Evolutionary conservation across 2,113 vertebrate genomes (phyloP), one percentile per base, ranked within the genome.

Genomic region (Romanogobio albipinnatus): DNA sequence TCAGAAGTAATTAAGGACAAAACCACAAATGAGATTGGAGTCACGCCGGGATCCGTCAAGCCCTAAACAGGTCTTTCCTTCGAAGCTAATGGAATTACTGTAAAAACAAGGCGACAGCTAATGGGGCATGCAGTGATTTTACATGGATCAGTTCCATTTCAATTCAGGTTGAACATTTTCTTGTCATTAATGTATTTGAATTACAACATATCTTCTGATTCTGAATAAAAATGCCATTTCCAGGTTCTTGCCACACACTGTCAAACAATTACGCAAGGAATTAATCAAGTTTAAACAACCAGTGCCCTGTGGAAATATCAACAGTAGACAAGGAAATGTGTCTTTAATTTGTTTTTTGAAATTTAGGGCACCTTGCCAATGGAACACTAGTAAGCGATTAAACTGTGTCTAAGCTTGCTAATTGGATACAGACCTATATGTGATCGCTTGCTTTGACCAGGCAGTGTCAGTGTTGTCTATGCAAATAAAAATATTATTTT

Each of bases 81-180:
- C 39, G 59, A 39, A 83, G 33, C 62, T 74, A 86, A 86, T 84
- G n/a, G 68, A 81, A 75, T 85, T 86, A 88, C 79, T 73, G 53
- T 82, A 47, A 82, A 85, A 59, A 81, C 76, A 58, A 66, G 24
- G 49, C 39, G 81, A 47, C 49, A 75, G 68, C 76, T 76, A 74
- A 76, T 64, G 19, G 22, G 43, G 62, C 45, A 84, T 51, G n/a
- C 45, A 36, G 70, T 13, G 39, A 17, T 51, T 10, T 51, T 56
- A 68, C 36, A 39, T 26, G 5, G 58, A n/a, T 71, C 56, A 29
- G 22, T 26, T 39, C 36, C 17, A 59, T 76, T 84, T 66, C 39
- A 51, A 19, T 76, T 43, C 36, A 49, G 19, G 36, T n/a, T 36
- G 22, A n/a, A 59, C 6, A 13, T 13, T 10, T 22, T 26, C 51